Evolutionary conservation across 2,888 invertebrate species (phyloP).

Genomic region (Phengaris alcon): DNA sequence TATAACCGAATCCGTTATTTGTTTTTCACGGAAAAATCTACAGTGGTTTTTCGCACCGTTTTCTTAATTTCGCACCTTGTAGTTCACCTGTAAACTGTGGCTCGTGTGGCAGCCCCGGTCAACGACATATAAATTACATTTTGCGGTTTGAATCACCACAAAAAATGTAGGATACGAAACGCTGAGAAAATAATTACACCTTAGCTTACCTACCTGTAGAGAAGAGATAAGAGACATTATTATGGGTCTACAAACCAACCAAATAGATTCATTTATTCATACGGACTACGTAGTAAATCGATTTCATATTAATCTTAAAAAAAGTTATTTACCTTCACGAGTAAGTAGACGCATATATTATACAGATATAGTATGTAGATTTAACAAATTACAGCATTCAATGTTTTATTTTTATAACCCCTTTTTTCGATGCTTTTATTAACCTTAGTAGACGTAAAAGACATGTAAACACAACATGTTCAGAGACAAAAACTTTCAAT

Average conservation of each 20-base stretch:
- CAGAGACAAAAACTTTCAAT: no score
- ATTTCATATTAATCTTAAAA: no score
- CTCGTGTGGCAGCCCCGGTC: slow-evolving; percentile 5
- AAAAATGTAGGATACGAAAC: slow-evolving; percentile 21
- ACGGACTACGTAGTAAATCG: no score
- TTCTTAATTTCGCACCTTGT: slow-evolving; percentile 21
- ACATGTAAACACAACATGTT: background rate
- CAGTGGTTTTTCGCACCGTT: slow-evolving; percentile 2
- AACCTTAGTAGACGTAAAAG: background rate
- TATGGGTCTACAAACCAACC: background rate
- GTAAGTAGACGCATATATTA: background rate
- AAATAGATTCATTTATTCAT: background rate
- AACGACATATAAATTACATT: slow-evolving; percentile 25
- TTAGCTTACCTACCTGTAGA: background rate
- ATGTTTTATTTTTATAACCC: background rate
- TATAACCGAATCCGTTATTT: background rate
- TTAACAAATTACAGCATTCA: background rate
- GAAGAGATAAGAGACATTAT: background rate
- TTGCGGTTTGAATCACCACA: slow-evolving; percentile 24
- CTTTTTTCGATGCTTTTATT: slow-evolving; percentile 8
- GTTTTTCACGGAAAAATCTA: slow-evolving; percentile 1
- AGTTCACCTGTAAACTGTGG: background rate
- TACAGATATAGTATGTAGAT: no score
- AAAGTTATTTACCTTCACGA: no score
- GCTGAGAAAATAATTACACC: slow-evolving; percentile 14